Evolutionary conservation across 2,888 invertebrate species (phyloP).

Genomic region (Sepioteuthis lessoniana): DNA sequence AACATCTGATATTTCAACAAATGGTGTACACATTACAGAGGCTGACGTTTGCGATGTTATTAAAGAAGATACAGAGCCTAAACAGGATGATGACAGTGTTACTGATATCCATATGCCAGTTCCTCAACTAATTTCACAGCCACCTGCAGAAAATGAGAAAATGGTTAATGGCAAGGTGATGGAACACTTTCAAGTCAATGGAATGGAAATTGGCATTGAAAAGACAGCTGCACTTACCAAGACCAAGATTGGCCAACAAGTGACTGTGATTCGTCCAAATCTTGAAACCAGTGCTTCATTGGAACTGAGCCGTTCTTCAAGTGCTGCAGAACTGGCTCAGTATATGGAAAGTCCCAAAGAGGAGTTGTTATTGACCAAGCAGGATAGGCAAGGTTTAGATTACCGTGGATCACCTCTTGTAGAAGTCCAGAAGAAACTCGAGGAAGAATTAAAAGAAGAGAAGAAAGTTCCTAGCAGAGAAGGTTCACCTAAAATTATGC

Average conservation of each 20-base stretch:
- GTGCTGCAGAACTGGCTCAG: conserved; percentile 38
- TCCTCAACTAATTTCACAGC: not conserved
- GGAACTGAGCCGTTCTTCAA: conserved; percentile 42
- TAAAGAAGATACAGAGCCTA: not conserved
- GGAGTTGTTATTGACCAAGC: conserved; percentile 24
- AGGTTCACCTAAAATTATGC: not conserved
- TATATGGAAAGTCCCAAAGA: conserved; percentile 45
- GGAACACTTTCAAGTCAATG: not conserved
- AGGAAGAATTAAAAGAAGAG: conserved; percentile 5
- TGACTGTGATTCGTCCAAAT: not conserved
- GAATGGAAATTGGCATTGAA: not conserved
- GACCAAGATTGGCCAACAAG: not conserved
- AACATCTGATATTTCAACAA: not conserved
- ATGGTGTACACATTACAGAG: not conserved
- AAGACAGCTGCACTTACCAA: not conserved
- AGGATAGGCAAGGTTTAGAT: conserved; percentile 36
- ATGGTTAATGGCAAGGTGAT: not conserved
- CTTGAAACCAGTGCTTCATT: not conserved
- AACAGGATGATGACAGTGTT: not conserved
- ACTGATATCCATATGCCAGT: not conserved
- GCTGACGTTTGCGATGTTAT: not conserved
- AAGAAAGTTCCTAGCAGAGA: not conserved
- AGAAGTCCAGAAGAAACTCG: conserved; percentile 38
- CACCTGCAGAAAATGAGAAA: not conserved
- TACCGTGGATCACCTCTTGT: conserved; percentile 12